Evolutionary conservation across 2,113 vertebrate species (phyloP).

Genomic region (Tachycineta bicolor): DNA sequence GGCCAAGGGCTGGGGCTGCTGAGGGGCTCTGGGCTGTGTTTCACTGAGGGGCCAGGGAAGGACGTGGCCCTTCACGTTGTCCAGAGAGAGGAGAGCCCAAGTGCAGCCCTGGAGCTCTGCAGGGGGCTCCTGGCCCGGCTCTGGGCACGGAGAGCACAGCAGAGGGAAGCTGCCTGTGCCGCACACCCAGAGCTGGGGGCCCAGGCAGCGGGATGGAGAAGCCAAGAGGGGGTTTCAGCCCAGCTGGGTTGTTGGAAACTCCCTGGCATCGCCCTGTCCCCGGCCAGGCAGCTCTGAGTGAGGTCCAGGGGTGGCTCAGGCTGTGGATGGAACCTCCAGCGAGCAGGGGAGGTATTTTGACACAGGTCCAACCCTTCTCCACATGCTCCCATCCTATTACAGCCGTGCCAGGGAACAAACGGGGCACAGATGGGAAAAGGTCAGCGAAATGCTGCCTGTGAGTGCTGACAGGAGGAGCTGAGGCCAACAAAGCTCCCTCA

Average conservation of each 20-base stretch:
- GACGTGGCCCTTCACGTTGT: not conserved
- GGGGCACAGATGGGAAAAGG: slow-evolving; percentile 28
- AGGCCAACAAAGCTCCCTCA: slow-evolving; percentile 33
- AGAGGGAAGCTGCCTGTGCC: not conserved
- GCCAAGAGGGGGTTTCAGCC: not conserved
- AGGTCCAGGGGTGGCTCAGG: not conserved
- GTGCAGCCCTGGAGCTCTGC: not conserved
- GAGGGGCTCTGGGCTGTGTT: not conserved
- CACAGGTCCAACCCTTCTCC: not conserved
- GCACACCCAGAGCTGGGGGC: not conserved
- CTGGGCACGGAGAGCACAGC: not conserved
- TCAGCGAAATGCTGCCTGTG: not conserved
- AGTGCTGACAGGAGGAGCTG: slow-evolving; percentile 2
- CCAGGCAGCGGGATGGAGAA: not conserved
- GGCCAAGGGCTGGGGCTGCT: not conserved
- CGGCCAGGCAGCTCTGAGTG: not conserved
- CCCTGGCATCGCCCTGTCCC: not conserved
- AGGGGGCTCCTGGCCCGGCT: not conserved
- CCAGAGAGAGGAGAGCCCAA: not conserved
- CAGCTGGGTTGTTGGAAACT: not conserved
- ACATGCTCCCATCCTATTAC: not conserved
- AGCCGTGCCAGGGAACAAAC: slow-evolving; percentile 3
- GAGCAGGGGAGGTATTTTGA: not conserved
- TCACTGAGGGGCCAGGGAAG: not conserved
- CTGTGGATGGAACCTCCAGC: not conserved